A percentile compares a stretch with the other conserved stretches of the same genome.
Evolutionary conservation across 2,113 vertebrate genomes (phyloP).

Genomic region (Cyanoramphus novaezelandiae): DNA sequence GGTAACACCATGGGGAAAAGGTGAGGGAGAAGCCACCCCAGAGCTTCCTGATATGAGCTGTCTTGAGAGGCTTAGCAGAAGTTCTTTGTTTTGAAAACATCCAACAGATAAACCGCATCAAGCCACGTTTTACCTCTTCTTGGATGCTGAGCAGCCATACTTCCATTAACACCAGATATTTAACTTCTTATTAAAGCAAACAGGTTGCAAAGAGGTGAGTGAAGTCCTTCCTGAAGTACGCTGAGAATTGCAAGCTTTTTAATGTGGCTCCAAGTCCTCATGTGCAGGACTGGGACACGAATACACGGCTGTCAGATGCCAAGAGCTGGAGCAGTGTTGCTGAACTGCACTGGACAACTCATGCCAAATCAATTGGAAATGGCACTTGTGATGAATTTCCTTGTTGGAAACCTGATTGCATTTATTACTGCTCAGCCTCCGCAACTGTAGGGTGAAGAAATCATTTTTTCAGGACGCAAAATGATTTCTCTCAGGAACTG

Average conservation of each 20-base stretch:
- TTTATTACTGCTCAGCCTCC: background rate
- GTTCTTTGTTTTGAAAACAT: background rate
- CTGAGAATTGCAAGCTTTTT: background rate
- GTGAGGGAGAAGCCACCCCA: background rate
- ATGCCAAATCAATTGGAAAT: background rate
- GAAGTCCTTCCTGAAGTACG: background rate
- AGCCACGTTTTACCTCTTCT: background rate
- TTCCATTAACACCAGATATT: background rate
- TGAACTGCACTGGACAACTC: background rate
- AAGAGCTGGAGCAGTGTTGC: background rate
- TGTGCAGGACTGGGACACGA: background rate
- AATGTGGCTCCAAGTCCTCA: background rate
- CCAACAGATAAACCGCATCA: background rate
- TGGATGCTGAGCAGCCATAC: background rate
- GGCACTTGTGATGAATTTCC: background rate
- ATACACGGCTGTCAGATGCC: accelerated
- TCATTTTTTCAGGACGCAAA: background rate
- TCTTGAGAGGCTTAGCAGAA: background rate
- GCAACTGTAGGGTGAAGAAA: background rate
- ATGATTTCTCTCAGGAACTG: background rate
- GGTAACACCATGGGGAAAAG: background rate
- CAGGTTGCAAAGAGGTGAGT: background rate
- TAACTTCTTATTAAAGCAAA: background rate
- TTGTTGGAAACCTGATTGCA: background rate
- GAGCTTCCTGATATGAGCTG: background rate